Conservation (phyloP, 2,113 vertebrate species). For the Acrocephalus arundinaceus region DNA sequence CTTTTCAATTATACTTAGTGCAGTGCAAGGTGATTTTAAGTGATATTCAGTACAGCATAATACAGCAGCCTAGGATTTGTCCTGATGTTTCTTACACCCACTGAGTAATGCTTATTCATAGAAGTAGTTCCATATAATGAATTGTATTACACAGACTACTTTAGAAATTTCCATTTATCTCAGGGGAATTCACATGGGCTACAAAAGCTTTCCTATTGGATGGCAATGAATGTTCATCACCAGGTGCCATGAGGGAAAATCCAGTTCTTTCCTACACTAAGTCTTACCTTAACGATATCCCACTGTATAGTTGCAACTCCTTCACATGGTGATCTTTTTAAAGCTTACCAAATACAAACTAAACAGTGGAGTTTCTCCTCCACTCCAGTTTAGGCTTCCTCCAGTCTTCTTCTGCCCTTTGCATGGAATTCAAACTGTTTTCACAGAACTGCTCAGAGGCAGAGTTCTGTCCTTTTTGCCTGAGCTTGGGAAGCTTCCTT, state of each 20-base stretch:
- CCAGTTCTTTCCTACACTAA: background rate
- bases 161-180: conserved; percentile 53
- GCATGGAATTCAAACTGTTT: background rate
- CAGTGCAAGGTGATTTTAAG: background rate
- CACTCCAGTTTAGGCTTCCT: background rate
- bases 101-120: conserved; percentile 66
- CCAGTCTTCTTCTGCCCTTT: background rate
- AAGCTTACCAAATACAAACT: background rate
- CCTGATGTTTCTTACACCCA: background rate
- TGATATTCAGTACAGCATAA: background rate
- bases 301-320: background rate
- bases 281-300: background rate
- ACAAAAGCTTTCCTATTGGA: conserved; percentile 17
- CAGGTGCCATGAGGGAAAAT: background rate
- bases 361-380: background rate
- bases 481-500: background rate
- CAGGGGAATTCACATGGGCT: conserved; percentile 26
- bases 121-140: conserved; percentile 41
- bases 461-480: background rate
- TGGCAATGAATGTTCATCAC: conserved; percentile 4
- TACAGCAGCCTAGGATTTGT: background rate
- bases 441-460: background rate
- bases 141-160: background rate
- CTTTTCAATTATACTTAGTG: background rate
- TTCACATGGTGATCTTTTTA: background rate